Conservation (phyloP, 2,797 vertebrate species). For the Xiphophorus birchmanni region DNA sequence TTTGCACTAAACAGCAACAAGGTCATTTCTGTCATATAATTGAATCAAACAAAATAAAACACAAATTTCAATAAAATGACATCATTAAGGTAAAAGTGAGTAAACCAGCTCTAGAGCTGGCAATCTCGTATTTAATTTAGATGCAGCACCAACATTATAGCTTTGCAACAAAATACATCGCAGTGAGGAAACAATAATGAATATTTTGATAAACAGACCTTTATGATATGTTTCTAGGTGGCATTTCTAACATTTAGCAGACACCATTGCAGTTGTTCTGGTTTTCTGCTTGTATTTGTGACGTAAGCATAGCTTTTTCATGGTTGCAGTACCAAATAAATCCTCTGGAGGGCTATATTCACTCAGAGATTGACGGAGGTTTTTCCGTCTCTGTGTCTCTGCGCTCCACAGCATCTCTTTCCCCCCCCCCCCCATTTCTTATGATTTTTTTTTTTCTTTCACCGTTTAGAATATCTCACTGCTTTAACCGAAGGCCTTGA, state of each 20-base stretch:
- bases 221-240: neutral
- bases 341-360: conserved; percentile 71
- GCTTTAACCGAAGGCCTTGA: neutral
- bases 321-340: conserved; percentile 55
- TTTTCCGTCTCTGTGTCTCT: neutral
- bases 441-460: neutral
- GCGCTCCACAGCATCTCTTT: neutral
- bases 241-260: neutral
- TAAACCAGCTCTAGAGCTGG: neutral
- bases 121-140: neutral
- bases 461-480: neutral
- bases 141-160: neutral
- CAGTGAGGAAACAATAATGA: neutral
- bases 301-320: neutral
- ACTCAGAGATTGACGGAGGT: conserved; percentile 45
- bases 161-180: neutral
- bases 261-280: neutral
- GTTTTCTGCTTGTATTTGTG: neutral
- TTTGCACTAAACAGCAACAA: neutral
- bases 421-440: neutral
- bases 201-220: neutral
- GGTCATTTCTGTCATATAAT: neutral
- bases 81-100: neutral
- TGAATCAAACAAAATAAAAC: neutral
- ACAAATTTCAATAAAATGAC: neutral